Evolutionary conservation across 2,797 vertebrate species (phyloP).

Genomic region (Poeciliopsis presidionis): DNA sequence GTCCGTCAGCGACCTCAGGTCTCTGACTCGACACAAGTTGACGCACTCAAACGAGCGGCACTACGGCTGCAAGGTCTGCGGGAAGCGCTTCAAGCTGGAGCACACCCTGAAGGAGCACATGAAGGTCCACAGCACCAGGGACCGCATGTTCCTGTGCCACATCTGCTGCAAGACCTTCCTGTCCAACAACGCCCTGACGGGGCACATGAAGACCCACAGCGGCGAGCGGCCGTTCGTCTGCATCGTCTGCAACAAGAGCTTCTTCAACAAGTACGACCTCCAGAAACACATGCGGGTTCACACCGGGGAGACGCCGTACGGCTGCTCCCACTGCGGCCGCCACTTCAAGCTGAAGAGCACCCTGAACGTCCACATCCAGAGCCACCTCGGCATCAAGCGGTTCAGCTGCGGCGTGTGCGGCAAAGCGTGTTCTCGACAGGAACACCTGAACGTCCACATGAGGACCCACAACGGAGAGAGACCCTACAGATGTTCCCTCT

Average conservation of each 20-base stretch:
- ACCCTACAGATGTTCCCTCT: slow-evolving; percentile 50
- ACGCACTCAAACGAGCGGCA: slow-evolving; percentile 36
- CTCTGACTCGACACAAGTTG: slow-evolving; percentile 36
- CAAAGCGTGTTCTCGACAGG: slow-evolving; percentile 45
- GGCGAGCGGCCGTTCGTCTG: slow-evolving; percentile 39
- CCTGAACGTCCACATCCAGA: slow-evolving; percentile 39
- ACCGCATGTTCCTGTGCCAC: slow-evolving; percentile 47
- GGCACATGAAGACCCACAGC: slow-evolving; percentile 43
- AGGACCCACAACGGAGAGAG: slow-evolving; percentile 65
- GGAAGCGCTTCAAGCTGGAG: slow-evolving; percentile 42
- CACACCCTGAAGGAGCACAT: slow-evolving; percentile 32
- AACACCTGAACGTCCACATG: slow-evolving; percentile 61
- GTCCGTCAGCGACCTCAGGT: slow-evolving; percentile 15
- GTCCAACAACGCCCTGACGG: neutral
- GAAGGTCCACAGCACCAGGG: slow-evolving; percentile 45
- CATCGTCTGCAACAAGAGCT: slow-evolving; percentile 28
- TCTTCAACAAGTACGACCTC: slow-evolving; percentile 25
- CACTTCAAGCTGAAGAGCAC: slow-evolving; percentile 46
- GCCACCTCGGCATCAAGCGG: slow-evolving; percentile 48
- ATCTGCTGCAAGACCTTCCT: slow-evolving; percentile 60
- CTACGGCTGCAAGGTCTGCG: slow-evolving; percentile 41
- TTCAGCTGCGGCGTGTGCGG: slow-evolving; percentile 54
- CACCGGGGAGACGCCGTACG: slow-evolving; percentile 45
- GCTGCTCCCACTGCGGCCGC: slow-evolving; percentile 53
- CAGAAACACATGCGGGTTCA: slow-evolving; percentile 38